Evolutionary conservation across 1,140 invertebrate species (phyloP).

Genomic region (Caerostris extrusa): DNA sequence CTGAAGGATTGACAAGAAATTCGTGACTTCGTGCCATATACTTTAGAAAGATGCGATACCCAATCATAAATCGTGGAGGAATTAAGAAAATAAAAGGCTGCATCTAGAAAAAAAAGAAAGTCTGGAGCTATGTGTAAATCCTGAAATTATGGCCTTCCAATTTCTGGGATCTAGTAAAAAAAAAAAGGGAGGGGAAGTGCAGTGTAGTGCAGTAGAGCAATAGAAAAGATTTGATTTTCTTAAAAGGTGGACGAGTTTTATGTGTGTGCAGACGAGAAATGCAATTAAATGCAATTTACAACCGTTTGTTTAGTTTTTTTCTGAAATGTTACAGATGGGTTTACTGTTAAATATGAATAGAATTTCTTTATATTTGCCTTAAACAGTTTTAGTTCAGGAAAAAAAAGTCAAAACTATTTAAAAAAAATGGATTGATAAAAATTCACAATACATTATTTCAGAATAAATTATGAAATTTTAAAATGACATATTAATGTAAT

Average conservation of each 20-base stretch:
- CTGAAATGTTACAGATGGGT: too few relatives aligned
- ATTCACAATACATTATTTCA: too few relatives aligned
- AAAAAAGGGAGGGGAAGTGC: not conserved
- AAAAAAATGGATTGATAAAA: too few relatives aligned
- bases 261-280: not conserved
- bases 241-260: not conserved
- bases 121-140: constrained; percentile 14
- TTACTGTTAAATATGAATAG: too few relatives aligned
- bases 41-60: not conserved
- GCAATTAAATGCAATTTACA: not conserved
- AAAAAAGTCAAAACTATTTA: too few relatives aligned
- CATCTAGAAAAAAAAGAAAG: too few relatives aligned
- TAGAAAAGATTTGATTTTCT: not conserved
- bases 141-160: not conserved
- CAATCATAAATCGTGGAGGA: constrained; percentile 17
- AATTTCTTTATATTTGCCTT: too few relatives aligned
- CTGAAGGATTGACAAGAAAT: not conserved
- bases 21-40: constrained; percentile 31
- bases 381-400: too few relatives aligned
- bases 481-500: too few relatives aligned
- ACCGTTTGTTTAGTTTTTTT: not conserved
- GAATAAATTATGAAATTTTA: too few relatives aligned
- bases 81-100: not conserved
- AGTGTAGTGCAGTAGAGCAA: not conserved
- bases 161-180: not conserved